Evolutionary conservation across 2,797 vertebrate genomes (phyloP), one percentile per base, ranked within the genome.

Genomic region (Molossus molossus): DNA sequence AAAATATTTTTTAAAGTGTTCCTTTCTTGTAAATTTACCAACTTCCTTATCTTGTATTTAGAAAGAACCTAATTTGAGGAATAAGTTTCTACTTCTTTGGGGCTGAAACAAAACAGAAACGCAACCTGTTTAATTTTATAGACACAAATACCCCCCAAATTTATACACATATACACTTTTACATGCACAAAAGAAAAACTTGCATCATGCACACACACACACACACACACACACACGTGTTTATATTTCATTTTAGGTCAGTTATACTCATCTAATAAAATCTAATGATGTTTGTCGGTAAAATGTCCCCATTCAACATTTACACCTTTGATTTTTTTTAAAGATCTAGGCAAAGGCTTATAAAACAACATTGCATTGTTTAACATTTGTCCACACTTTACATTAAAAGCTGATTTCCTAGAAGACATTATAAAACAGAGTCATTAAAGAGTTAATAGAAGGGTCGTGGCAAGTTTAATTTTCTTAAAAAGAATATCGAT

Each of bases 311-410:
- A 83, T 75, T 89, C 75, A 94, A 86, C 1, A 94, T 90, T 87
- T 85, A 75, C 14, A 90, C 27, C 64, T 77, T 65, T 67, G 11
- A 79, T 72, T 65, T 8, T 60, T 94, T 94, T 95, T 75, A 80
- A 83, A 94, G 29, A 87, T 82, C 55, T 15, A 92, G 18, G 20
- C 11, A 85, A 48, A 87, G 37, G 18, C 82, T 92, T 92, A 76
- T 87, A 94, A 96, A 95, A 92, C 45, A 85, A 83, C 83, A 92
- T 45, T 80, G n/a, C 48, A 18, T 82, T 90, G 1, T 69, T 92
- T 91, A 87, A 88, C 11, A 40, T 65, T 88, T 94, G 91, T 69
- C 90, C 45, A 64, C 29, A 64, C 92, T 95, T 93, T 65, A 75
- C 33, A 76, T 37, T 50, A 94, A 93, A 62, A 64, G 10, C 14